Evolutionary conservation across 2,888 invertebrate species (phyloP).

Genomic region (Conistra vaccinii): DNA sequence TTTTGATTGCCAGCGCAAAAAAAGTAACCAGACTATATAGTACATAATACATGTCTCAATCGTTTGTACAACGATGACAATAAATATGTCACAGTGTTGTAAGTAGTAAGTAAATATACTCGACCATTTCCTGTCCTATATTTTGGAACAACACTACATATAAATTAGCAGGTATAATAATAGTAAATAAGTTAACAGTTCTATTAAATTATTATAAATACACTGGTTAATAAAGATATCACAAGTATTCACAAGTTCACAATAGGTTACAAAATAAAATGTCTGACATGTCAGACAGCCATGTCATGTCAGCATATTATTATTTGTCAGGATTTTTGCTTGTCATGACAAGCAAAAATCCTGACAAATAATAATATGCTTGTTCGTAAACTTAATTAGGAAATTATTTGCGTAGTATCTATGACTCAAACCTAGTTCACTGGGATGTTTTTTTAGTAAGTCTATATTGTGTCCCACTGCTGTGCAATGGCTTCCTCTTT

Average conservation of each 20-base stretch:
- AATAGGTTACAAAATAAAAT: not conserved
- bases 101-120: slow-evolving; percentile 22
- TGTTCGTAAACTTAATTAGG: not conserved
- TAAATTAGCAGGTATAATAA: slow-evolving; percentile 49
- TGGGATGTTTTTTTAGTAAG: too few species aligned
- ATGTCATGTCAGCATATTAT: too few species aligned
- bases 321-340: not conserved
- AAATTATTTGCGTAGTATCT: not conserved
- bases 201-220: slow-evolving; percentile 66
- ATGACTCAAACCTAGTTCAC: slow-evolving; percentile 14
- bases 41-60: slow-evolving; percentile 48
- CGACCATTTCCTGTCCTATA: slow-evolving; percentile 50
- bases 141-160: slow-evolving; percentile 44
- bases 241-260: not conserved
- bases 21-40: slow-evolving; percentile 7
- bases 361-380: not conserved
- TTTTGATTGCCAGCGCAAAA: slow-evolving; percentile 45
- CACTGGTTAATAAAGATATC: slow-evolving; percentile 59
- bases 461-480: too few species aligned
- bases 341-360: not conserved
- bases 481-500: too few species aligned
- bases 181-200: slow-evolving; percentile 71
- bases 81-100: slow-evolving; percentile 57
- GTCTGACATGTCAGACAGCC: too few species aligned
- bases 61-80: slow-evolving; percentile 30